Base-by-base conservation (phyloP, 2,888 invertebrate species). In the Hydrotaea cyrtoneurina region DNA sequence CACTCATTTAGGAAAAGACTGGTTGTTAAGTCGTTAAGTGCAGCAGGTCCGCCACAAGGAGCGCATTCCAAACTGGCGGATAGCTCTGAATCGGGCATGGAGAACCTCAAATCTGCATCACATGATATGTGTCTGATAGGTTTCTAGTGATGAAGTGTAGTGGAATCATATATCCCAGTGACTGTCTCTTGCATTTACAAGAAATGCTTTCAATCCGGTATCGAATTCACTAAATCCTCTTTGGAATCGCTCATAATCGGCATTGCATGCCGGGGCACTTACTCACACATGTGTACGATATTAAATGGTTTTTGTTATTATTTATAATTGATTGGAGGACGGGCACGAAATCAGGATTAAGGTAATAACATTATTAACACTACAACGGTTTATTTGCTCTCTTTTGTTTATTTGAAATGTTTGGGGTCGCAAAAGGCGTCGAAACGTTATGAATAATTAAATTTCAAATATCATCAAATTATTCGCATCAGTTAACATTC, bases 311-410 rank as follows among this genome's bases (percentile, higher is more conserved):
- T 59, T 15, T 62, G 36, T 11, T 53, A 26, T 31, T 62, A 31
- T 36, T 62, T 62, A 62, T 62, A 31, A 62, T 62, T 62, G 62
- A 62, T 62, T 62, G 17, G 15, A n/a, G 36, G 15, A 31, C 31
- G 62, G 7, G 31, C 5, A 11, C n/a, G 36, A 62, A 62, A 62
- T 62, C 62, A n/a, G 62, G 62, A 62, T 62, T 62, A 62, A 62
- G 62, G 62, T 62, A 62, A 62, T 62, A 62, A 23, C 62, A 62
- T 62, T 62, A 62, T 62, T 62, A 62, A 62, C 62, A 31, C 31
- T 62, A 36, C 31, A 36, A 62, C 31, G 26, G 31, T 62, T 62
- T 62, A 62, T 62, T 26, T 62, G 26, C 26, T 62, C 62, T 62
- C 31, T n/a, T 62, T 62, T 62, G 62, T n/a, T 36, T 62, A 62